Percentiles rank a stretch among this genome's conserved stretches.
Evolutionary conservation across 2,797 vertebrate genomes (phyloP).

Genomic region (Nannoperca obscura): DNA sequence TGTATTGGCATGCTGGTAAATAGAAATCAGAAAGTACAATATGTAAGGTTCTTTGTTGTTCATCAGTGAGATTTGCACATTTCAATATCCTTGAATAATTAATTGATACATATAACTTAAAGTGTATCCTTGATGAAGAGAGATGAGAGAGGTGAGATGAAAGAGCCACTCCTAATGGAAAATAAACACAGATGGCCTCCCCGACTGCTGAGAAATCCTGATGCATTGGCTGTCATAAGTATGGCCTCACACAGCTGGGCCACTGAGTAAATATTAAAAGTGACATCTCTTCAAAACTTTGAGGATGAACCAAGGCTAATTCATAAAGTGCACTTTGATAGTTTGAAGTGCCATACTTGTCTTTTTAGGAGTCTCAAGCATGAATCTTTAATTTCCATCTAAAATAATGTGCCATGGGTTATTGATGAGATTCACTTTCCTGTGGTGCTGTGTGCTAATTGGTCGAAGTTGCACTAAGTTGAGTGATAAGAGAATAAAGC

Average conservation of each 20-base stretch:
- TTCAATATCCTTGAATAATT: constrained; percentile 57
- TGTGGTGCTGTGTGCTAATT: constrained; percentile 68
- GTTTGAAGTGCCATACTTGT: constrained; percentile 51
- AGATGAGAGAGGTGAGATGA: constrained; percentile 46
- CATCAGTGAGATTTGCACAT: constrained; percentile 25
- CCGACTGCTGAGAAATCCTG: constrained; percentile 59
- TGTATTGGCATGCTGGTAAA: constrained; percentile 6
- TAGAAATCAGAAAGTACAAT: constrained; percentile 18
- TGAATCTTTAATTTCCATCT: constrained; percentile 72
- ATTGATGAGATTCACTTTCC: constrained; percentile 74
- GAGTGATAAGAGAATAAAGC: constrained; percentile 33
- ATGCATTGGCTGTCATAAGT: constrained; percentile 54
- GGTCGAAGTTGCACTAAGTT: constrained; percentile 33
- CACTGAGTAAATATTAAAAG: constrained; percentile 56
- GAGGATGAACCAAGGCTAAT: constrained; percentile 44
- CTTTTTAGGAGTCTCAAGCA: constrained; percentile 53
- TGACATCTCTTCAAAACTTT: constrained; percentile 64
- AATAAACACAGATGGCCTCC: constrained; percentile 75
- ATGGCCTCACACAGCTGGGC: constrained; percentile 38
- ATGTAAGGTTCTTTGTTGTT: constrained; percentile 5
- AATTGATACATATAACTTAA: constrained; percentile 53
- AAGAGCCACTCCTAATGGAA: constrained; percentile 69
- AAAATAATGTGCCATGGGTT: constrained; percentile 75
- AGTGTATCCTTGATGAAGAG: constrained; percentile 53
- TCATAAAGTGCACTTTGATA: constrained; percentile 65